Conservation (phyloP, 2,113 vertebrate genomes). For the Microcebus murinus region DNA sequence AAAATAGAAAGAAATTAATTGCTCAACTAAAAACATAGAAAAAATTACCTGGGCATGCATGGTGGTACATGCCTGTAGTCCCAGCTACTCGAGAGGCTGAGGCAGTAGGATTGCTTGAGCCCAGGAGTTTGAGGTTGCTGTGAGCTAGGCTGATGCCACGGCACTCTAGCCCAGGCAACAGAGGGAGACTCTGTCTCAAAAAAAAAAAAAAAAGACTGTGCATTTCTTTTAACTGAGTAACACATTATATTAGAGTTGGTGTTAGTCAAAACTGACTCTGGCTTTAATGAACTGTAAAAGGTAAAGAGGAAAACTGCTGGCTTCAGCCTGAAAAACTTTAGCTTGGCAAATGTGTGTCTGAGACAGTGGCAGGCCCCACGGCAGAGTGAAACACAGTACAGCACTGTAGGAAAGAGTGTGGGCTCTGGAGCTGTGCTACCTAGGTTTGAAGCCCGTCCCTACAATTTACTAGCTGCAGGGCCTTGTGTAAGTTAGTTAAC, state of each 20-base stretch:
- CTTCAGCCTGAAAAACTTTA: background rate
- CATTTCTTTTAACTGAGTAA: constrained; percentile 22
- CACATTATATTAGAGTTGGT: background rate
- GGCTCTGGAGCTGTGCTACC: background rate
- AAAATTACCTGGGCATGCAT: too few relatives aligned
- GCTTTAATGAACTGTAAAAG: background rate
- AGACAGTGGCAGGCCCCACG: background rate
- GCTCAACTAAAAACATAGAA: too few relatives aligned
- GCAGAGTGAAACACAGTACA: background rate
- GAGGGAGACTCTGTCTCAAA: too few relatives aligned
- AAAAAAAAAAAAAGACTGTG: background rate
- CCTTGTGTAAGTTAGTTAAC: background rate
- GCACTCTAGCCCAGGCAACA: too few relatives aligned
- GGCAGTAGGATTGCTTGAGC: too few relatives aligned
- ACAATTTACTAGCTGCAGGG: background rate
- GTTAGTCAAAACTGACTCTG: background rate
- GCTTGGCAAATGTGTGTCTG: background rate
- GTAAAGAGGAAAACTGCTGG: background rate
- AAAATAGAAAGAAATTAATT: too few relatives aligned
- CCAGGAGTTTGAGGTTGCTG: too few relatives aligned
- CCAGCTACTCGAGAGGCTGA: too few relatives aligned
- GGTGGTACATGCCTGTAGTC: too few relatives aligned
- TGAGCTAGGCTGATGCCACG: too few relatives aligned
- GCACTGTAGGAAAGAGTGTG: background rate
- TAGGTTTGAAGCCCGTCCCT: background rate